Evolutionary conservation across 2,888 invertebrate species (phyloP).

Genomic region (Neoitamus cyanurus): DNA sequence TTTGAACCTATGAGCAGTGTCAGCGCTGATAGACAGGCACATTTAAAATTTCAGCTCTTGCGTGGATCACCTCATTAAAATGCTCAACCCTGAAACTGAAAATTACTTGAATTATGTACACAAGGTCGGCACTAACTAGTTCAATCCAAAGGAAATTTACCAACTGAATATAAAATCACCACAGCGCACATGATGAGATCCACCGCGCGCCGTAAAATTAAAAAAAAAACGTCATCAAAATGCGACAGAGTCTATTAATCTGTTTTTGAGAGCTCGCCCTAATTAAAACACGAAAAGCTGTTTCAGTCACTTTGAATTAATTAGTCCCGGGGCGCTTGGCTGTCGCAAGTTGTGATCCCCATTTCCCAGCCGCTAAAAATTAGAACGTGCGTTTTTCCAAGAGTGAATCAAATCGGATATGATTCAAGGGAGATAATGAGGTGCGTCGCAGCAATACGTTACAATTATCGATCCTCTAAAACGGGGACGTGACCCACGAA

Average conservation of each 20-base stretch:
- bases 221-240: background rate
- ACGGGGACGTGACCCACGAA: conserved; percentile 19
- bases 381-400: background rate
- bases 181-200: background rate
- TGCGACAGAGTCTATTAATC: background rate
- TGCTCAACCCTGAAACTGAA: background rate
- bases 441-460: conserved; percentile 37
- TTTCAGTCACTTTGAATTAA: background rate
- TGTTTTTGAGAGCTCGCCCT: background rate
- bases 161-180: no score
- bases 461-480: conserved; percentile 30
- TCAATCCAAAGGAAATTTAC: background rate
- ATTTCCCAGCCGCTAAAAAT: background rate
- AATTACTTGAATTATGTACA: background rate
- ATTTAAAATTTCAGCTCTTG: background rate
- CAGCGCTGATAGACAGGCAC: background rate
- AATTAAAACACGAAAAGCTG: background rate
- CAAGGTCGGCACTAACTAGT: background rate
- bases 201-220: background rate
- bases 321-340: background rate
- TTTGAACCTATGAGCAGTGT: no score
- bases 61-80: background rate
- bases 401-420: background rate
- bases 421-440: conserved; percentile 35
- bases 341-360: background rate